Conservation (phyloP, 2,888 invertebrate species). For the Tipula helvola region DNA sequence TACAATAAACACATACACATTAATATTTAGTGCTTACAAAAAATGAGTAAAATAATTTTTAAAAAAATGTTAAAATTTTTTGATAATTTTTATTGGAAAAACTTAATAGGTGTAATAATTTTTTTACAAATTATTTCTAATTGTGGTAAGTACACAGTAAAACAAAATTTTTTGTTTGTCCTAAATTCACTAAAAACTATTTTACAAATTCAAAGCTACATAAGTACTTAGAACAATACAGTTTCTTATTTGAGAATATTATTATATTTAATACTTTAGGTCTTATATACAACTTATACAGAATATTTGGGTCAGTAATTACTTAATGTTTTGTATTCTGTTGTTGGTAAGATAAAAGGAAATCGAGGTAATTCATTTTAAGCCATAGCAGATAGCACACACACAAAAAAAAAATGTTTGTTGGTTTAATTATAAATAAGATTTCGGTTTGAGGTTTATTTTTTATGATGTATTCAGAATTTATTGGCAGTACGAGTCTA, state of each 20-base stretch:
- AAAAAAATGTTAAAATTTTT: constrained; percentile 1
- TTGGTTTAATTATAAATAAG: not conserved
- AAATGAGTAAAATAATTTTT: not conserved
- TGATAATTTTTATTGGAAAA: constrained; percentile 11
- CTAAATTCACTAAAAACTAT: not conserved
- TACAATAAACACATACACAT: too few species aligned
- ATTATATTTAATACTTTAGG: not conserved
- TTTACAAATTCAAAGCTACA: not conserved
- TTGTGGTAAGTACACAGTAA: constrained; percentile 13
- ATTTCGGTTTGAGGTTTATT: not conserved
- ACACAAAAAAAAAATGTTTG: not conserved
- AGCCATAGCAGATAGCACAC: not conserved
- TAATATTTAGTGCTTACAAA: not conserved
- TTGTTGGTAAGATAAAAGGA: not conserved
- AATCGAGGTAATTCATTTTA: not conserved
- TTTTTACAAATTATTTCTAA: constrained; percentile 15
- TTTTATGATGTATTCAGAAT: not conserved
- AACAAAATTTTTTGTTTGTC: not conserved
- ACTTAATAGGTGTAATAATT: constrained; percentile 13
- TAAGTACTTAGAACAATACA: not conserved
- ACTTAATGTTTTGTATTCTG: not conserved
- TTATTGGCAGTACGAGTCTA: not conserved
- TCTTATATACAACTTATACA: not conserved
- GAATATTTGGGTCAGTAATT: not conserved
- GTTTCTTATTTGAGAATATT: not conserved